phyloP scores from a whole-genome alignment of 2,797 vertebrate genomes.

The Heteromormyrus szaboi region DNA sequence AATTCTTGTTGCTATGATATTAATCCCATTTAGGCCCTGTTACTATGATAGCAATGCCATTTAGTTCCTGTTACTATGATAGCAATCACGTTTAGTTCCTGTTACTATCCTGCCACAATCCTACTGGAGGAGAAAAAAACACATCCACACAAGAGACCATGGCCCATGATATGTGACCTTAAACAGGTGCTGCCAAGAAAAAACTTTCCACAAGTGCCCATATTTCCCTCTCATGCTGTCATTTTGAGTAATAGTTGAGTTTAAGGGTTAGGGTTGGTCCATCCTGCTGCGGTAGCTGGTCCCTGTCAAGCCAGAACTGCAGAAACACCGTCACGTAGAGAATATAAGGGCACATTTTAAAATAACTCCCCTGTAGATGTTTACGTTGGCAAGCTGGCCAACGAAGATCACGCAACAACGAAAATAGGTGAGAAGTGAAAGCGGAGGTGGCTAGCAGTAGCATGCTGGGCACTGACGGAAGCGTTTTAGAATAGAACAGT shows the following conservation, averaged over 20 bases:
- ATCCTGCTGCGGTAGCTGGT: not conserved
- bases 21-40: not conserved
- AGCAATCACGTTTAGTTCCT: not conserved
- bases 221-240: not conserved
- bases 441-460: not conserved
- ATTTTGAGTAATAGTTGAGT: not conserved
- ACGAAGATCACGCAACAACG: not conserved
- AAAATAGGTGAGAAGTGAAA: not conserved
- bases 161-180: not conserved
- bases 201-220: not conserved
- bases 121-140: not conserved
- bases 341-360: not conserved
- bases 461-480: not conserved
- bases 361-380: not conserved
- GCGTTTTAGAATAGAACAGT: not conserved
- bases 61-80: not conserved
- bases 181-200: not conserved
- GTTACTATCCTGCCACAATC: not conserved
- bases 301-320: not conserved
- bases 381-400: not conserved
- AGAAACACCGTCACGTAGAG: not conserved
- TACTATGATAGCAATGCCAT: not conserved
- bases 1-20: not conserved
- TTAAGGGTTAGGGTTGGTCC: not conserved
- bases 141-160: not conserved